Evolutionary conservation across 2,797 vertebrate genomes (phyloP), one percentile per base, ranked within the genome.

Genomic region (Notamacropus eugenii): DNA sequence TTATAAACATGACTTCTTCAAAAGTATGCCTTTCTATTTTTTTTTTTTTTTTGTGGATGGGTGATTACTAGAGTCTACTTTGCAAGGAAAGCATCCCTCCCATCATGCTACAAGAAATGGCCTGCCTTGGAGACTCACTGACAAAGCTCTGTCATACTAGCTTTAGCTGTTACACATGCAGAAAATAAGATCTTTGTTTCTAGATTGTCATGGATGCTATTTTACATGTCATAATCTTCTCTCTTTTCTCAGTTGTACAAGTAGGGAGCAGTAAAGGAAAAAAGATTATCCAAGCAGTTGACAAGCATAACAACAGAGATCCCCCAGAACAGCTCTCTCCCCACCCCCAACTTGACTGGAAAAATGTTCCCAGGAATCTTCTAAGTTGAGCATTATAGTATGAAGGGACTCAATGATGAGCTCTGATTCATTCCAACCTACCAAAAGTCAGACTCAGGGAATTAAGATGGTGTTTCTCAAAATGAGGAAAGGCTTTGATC

Each of bases 261-360:
- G 98, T 92, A 97, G 96, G 74, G 98, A 98, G 95, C 98, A 98
- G 67, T 46, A 40, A 82, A 82, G 1, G 14, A 5, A 22, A 82
- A 82, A 40, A 82, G 24, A 40, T 22, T 1, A 40, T 82, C 34
- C 67, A 82, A 46, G n/a, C 19, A 40, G n/a, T 22, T 82, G n/a
- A 82, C 67, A 82, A 46, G n/a, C 8, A 46, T 46, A 46, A 82
- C 34, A 62, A 62, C 13, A 46, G 19, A 22, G n/a, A 82, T 82
- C 19, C 67, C n/a, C 40, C 19, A 82, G 19, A 40, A 82, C 19
- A 82, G n/a, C 19, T 82, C 67, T 40, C 67, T 46, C n/a, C 67
- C 8, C 19, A 1, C n/a, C 67, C 8, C 67, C 34, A 1, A 9
- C 13, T 4, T 67, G 22, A 34, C 31, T 67, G 34, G 59, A 31